phyloP scores from a whole-genome alignment of 2,113 vertebrate genomes.

The Stomatorhinus ivindoensis region DNA sequence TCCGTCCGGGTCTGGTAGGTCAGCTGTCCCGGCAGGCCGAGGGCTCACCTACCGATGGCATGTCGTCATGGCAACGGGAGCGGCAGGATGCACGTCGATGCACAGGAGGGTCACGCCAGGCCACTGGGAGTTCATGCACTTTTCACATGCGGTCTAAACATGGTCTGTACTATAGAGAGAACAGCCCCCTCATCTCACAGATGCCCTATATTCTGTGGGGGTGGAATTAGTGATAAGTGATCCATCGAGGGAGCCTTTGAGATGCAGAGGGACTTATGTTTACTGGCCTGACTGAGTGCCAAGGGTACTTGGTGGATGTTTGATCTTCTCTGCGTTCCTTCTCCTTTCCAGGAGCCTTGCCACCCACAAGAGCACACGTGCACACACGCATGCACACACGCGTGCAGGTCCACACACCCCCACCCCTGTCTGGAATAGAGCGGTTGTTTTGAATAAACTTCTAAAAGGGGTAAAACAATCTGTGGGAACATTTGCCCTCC shows the following conservation, averaged over 20 bases:
- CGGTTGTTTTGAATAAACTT: constrained; percentile 72
- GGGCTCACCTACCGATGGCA: not conserved
- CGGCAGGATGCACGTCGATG: not conserved
- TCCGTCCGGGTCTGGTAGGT: not conserved
- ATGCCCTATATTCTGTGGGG: constrained; percentile 62
- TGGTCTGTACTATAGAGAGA: not conserved
- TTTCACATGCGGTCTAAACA: constrained; percentile 61
- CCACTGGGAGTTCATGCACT: constrained; percentile 51
- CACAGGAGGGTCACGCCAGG: not conserved
- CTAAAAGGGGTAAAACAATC: constrained; percentile 76
- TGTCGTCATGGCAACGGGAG: not conserved
- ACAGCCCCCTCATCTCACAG: not conserved
- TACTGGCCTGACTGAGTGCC: constrained; percentile 68
- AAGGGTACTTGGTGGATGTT: constrained; percentile 78
- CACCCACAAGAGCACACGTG: not conserved
- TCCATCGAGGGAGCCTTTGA: constrained; percentile 71
- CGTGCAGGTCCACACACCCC: constrained; percentile 22
- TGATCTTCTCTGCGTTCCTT: constrained; percentile 75
- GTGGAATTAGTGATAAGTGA: constrained; percentile 74
- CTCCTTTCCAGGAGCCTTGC: constrained; percentile 41
- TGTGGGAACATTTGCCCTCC: constrained; percentile 69
- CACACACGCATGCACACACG: constrained; percentile 29
- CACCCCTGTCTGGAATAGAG: constrained; percentile 74
- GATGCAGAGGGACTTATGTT: constrained; percentile 76
- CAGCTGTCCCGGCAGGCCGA: constrained; percentile 1